Percentiles rank a stretch among this genome's conserved stretches.
Evolutionary conservation across 2,888 invertebrate species (phyloP).

Genomic region (Exocentrus adspersus): DNA sequence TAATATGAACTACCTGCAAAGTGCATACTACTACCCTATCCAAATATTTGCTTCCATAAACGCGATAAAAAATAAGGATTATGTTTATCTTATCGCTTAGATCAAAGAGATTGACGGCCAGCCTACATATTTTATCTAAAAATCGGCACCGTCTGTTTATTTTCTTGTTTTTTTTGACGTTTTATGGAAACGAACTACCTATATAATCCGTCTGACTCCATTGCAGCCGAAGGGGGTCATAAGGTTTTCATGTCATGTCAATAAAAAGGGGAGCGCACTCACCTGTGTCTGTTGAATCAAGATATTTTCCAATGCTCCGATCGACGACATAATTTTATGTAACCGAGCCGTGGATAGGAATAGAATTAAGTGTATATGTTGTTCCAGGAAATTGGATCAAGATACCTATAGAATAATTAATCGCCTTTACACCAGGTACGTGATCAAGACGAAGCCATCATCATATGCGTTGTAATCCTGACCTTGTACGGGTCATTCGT

Average conservation of each 20-base stretch:
- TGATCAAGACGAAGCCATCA: background rate
- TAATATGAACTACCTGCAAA: no score
- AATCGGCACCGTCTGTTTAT: background rate
- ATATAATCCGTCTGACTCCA: background rate
- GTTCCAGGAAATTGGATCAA: conserved; percentile 9
- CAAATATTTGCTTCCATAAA: no score
- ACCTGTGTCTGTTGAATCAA: background rate
- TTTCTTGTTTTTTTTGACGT: background rate
- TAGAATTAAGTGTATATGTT: conserved; percentile 6
- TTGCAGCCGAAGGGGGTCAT: background rate
- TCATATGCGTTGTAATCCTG: no score
- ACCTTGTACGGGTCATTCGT: conserved; percentile 9
- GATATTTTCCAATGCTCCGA: background rate
- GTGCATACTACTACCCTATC: no score
- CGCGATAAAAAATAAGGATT: no score
- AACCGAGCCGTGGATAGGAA: conserved; percentile 3
- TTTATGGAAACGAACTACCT: background rate
- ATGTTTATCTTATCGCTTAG: background rate
- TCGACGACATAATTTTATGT: conserved; percentile 1
- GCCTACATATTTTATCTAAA: background rate
- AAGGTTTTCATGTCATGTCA: background rate
- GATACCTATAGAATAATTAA: conserved; percentile 13
- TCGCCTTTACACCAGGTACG: background rate
- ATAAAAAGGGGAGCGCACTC: background rate
- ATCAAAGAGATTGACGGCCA: background rate